Evolutionary conservation across 37 sponge, comb jelly and placozoan species (phyloP), one percentile per base, ranked within the genome.

Genomic region (Halichondria panicea): DNA sequence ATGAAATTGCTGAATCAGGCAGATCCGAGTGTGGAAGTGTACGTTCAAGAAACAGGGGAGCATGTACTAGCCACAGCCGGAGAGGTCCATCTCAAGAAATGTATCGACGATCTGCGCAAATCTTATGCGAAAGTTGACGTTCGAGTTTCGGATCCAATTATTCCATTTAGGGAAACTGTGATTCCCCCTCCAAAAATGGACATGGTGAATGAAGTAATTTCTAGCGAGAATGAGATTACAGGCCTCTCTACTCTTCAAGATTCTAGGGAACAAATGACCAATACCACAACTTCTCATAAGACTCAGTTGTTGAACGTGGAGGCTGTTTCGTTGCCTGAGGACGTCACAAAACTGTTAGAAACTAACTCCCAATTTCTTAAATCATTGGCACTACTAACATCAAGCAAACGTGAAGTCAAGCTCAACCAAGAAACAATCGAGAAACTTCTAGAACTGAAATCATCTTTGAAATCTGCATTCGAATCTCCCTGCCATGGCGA

Each of bases 111-210:
- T 72, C 84, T 98, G 44, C 66, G 46, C 27, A 76, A 82, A 4
- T 35, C 39, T 42, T 98, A 57, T 56, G 80, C 84, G 3, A 66
- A 63, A 33, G 82, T 98, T 30, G 74, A 92, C 31, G 57, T 98
- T 52, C 83, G 74, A n/a, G 91, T 93, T 2, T 98, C 99, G 12
- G 84, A 78, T 13, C 99, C 99, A 1, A 87, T 98, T 18, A 72
- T 98, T 32, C 96, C 96, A 18, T 98, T 95, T 57, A 66, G 99
- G 21, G 99, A 98, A 61, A 98, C 99, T 1, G 79, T 98, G 12
- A 48, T 98, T 1, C 53, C 76, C 13, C 86, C 89, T 39, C 93
- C 95, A 1, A 87, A 81, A 31, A 55, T 94, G 3, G 95, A 94
- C 70, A 88, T 82, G 81, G 82, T 91, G 27, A 94, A 94, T 56